Percentiles rank a stretch among this genome's conserved stretches.
These are phyloP conservation scores for Conops quadrifasciatus DNA, from an alignment of 2,888 invertebrate species.

Conservation along the genomic window DNA sequence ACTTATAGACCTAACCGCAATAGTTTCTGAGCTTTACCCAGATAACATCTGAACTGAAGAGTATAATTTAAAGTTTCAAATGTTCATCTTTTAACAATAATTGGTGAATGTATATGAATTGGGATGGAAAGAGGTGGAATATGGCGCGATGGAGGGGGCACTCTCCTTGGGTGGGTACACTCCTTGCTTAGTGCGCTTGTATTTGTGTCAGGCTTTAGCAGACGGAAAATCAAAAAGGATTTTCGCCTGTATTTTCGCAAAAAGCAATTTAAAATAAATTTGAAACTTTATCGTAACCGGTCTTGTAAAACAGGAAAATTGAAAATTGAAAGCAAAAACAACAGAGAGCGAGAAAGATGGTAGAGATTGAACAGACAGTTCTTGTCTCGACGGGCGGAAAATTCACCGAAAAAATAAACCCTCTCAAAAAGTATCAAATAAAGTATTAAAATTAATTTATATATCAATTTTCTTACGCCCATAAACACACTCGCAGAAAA, in stretches of 20 bases:
- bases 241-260: conserved; percentile 20
- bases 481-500: too few relatives aligned
- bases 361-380: too few relatives aligned
- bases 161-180: background rate
- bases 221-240: conserved; percentile 32
- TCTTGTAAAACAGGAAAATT: conserved; percentile 14
- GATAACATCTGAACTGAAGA: conserved; percentile 23
- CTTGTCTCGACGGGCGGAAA: too few relatives aligned
- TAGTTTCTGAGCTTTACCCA: conserved; percentile 14
- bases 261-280: conserved; percentile 38
- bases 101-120: conserved; percentile 5
- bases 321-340: conserved; percentile 7
- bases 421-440: too few relatives aligned
- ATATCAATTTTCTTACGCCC: too few relatives aligned
- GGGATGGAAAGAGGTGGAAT: too few relatives aligned
- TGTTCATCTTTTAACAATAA: conserved; percentile 29
- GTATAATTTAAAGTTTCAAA: conserved; percentile 32
- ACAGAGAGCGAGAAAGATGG: background rate
- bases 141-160: background rate
- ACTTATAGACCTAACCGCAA: background rate
- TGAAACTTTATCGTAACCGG: conserved; percentile 33
- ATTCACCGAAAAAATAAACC: too few relatives aligned
- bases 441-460: too few relatives aligned
- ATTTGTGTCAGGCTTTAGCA: background rate
- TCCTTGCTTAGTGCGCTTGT: background rate